Conservation (phyloP, 2,888 invertebrate genomes). For the Stramonita haemastoma region DNA sequence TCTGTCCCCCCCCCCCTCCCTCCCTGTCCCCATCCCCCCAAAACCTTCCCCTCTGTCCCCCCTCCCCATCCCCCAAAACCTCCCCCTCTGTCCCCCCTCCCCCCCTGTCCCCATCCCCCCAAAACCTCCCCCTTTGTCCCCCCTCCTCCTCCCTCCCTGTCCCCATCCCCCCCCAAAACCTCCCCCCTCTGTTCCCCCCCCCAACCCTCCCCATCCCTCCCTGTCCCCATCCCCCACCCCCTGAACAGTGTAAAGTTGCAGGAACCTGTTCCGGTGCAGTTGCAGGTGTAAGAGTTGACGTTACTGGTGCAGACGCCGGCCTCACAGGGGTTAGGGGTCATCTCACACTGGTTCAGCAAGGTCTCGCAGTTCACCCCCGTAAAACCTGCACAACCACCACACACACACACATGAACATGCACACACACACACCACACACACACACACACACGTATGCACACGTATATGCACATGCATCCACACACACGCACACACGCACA, state of each 20-base stretch:
- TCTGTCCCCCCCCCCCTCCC: too few relatives aligned
- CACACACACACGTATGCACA: not conserved
- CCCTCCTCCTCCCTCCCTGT: not conserved
- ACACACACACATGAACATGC: too few relatives aligned
- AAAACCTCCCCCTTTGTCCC: too few relatives aligned
- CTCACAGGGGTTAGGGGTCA: constrained; percentile 74
- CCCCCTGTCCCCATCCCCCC: too few relatives aligned
- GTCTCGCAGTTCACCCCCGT: constrained; percentile 71
- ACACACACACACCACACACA: not conserved
- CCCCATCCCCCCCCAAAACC: not conserved
- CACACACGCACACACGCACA: not conserved
- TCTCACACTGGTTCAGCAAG: constrained; percentile 80
- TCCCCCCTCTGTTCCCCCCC: not conserved
- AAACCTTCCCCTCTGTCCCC: too few relatives aligned
- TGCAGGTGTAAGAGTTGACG: constrained; percentile 60
- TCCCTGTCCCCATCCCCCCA: too few relatives aligned
- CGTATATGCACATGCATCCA: not conserved
- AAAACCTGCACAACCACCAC: constrained; percentile 59
- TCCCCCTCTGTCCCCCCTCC: not conserved
- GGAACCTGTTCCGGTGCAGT: constrained; percentile 70
- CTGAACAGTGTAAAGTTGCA: not conserved
- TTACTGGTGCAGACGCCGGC: constrained; percentile 63
- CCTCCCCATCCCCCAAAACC: not conserved
- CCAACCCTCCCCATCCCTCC: not conserved
- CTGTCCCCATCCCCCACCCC: too few relatives aligned